Base-by-base conservation (phyloP, 2,113 vertebrate genomes). In the Dasyprocta punctata region DNA sequence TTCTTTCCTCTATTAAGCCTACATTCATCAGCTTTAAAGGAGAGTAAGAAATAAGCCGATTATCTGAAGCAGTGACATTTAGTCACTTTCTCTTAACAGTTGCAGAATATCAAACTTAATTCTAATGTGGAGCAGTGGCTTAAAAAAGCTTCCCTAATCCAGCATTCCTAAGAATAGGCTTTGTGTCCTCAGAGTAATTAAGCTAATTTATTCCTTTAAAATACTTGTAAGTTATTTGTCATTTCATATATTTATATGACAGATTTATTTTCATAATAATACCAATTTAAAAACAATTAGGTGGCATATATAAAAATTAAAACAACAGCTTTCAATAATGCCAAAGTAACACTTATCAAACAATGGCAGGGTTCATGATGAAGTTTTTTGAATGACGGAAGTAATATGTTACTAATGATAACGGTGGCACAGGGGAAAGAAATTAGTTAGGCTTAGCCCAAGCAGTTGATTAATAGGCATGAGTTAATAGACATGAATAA, bases 381-480 rank as follows among this genome's bases (percentile, higher is more conserved):
- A 96, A 90, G 71, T 12, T 88, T 77, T 94, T 44, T 60, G 22
- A 94, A 30, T 28, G 86, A 97, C 60, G 94, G 58, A 13, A 96
- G 71, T 94, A 97, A 95, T 83, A 63, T 96, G 94, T 97, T 96
- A 83, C 22, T 97, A 61, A 90, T 41, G 24, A 93, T 96, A 30
- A 38, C 0, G 0, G 19, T 77, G 92, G 87, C 41, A 96, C 78
- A 81, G 63, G 63, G 85, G 63, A 84, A 96, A 90, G 77, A 89
- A 96, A 96, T 98, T 97, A 97, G 71, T 96, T 97, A 82, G 17
- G 6, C 92, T 97, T 97, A 98, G 67, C 38, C 44, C 97, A 89
- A 77, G 44, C 84, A 92, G 58, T 33, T 95, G 94, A 98, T 98
- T 98, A 98, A 98, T 97, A 98, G 60, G 33, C 91, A 94, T 96